Evolutionary conservation across 2,797 vertebrate species (phyloP), one percentile per base, ranked within the genome.

Genomic region (Urophycis tenuis): DNA sequence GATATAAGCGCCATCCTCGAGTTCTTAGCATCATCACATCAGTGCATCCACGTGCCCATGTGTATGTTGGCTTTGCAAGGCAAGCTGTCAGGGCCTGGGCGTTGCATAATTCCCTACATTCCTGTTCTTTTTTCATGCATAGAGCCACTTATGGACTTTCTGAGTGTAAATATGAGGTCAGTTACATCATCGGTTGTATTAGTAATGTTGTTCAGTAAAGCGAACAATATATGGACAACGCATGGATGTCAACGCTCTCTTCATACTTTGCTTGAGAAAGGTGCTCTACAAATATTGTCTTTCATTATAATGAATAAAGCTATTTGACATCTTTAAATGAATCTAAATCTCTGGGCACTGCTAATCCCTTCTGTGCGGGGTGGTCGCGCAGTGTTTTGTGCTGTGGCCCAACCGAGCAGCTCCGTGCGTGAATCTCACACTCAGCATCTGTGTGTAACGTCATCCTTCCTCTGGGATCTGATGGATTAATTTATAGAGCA

Each of bases 151-250:
- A 78, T 85, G 79, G 85, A 87, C 88, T 88, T 85, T 78, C n/a
- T 74, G 81, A 77, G 77, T 81, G 77, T 0, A 84, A 86, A 82
- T 82, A 25, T 36, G 39, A 84, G 41, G 75, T 25, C 72, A 76
- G 78, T 74, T 91, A 81, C 11, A 70, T 89, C 88, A 91, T 79
- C 72, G 60, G 77, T 84, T 77, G 76, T 75, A 88, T 83, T 83
- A 85, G 89, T 85, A 86, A 88, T 86, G 78, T 83, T 77, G 78
- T 86, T 84, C 81, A 75, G n/a, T n/a, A 76, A 84, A 86, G 82
- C 69, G 76, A 34, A 74, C 78, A 85, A 87, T 84, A 75, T 87
- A 88, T 87, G 84, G 81, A 81, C 81, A 84, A 77, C 71, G 14
- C 39, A 41, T 25, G 53, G 22, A 25, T 60, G 8, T 10, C 53